phyloP scores from a whole-genome alignment of 2,888 invertebrate species.

The Trichopoda pennipes region DNA sequence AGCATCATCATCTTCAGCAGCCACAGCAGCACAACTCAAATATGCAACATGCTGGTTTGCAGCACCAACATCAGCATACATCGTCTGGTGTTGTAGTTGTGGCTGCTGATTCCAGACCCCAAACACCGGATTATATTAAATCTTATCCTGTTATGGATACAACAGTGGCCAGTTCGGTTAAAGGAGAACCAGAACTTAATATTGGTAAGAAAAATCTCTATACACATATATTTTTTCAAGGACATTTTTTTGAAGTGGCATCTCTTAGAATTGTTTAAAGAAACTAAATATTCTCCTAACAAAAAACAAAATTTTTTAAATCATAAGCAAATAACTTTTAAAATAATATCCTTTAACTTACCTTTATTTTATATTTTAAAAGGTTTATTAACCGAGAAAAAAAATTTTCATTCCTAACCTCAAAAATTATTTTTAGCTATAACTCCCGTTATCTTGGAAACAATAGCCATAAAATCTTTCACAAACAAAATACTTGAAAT shows the following conservation, averaged over 20 bases:
- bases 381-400: background rate
- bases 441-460: background rate
- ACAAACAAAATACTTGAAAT: background rate
- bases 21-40: constrained; percentile 14
- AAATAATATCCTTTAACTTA: too few species aligned
- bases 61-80: constrained; percentile 43
- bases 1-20: constrained; percentile 25
- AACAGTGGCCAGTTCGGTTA: constrained; percentile 81
- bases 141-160: constrained; percentile 81
- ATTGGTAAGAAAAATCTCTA: constrained; percentile 76
- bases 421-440: background rate
- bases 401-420: constrained; percentile 27
- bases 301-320: too few species aligned
- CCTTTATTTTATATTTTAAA: too few species aligned
- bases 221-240: too few species aligned
- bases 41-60: constrained; percentile 24
- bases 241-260: too few species aligned
- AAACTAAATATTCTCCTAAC: too few species aligned
- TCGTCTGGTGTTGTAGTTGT: constrained; percentile 72
- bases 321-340: too few species aligned
- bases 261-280: too few species aligned
- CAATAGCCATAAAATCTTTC: background rate
- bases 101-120: constrained; percentile 78
- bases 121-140: constrained; percentile 80
- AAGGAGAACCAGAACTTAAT: constrained; percentile 81